Evolutionary conservation across 2,888 invertebrate species (phyloP), one percentile per base, ranked within the genome.

Genomic region (Romanomermis culicivorax): DNA sequence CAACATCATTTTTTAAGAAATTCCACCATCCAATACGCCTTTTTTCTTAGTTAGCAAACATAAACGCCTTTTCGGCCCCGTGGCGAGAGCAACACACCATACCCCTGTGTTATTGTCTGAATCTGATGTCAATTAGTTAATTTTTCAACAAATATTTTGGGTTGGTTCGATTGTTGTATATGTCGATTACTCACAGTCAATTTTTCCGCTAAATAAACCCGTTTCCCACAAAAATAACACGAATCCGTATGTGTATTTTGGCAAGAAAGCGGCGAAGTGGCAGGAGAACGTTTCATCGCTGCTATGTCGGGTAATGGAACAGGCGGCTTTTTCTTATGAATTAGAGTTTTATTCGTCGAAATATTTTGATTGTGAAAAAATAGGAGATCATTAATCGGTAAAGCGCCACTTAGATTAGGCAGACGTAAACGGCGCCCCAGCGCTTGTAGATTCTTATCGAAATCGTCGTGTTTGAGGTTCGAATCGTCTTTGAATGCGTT

Each of bases 191-290:
- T n/a, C n/a, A 88, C 85, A 49, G 80, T 81, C 60, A 88, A 78
- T 60, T 85, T 78, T 71, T 93, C 91, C 76, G 91, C 87, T 29
- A 91, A 78, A 71, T 93, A 93, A 54, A 93, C 91, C 48, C 85
- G 78, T 70, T 83, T 82, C 54, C 80, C 79, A 73, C 93, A 93
- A 72, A 88, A 86, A 74, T 80, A 85, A 74, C 80, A 86, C 64
- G 64, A 59, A 58, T 14, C 23, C 2, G 11, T 4, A 4, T 54
- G 30, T 47, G 50, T 23, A 3, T 51, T 29, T 2, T 11, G 3
- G 7, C 17, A 11, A 2, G 20, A 3, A 23, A 20, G 11, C 27
- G 11, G 17, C 14, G 43, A 4, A 2, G 52, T 25, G 23, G 29
- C 14, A 14, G 42, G 2, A n/a, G 42, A 23, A 3, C 2, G n/a